These are phyloP conservation scores for Drosophila peninsularis DNA, from an alignment of 2,888 invertebrate species.

Conservation along the genomic window DNA sequence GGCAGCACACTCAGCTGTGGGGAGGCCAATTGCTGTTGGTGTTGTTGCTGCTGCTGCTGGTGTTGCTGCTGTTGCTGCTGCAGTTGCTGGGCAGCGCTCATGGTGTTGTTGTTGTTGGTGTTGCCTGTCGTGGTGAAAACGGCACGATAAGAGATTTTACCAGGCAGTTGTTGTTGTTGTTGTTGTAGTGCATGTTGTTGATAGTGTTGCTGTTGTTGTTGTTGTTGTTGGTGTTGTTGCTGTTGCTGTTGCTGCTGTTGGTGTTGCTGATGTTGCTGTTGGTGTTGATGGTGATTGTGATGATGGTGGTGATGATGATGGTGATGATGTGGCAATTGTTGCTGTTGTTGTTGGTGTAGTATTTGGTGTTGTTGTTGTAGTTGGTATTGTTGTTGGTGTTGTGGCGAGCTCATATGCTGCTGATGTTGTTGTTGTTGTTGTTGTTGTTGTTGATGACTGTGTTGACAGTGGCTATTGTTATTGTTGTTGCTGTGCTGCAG, in stretches of 20 bases:
- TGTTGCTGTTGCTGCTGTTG: conserved; percentile 77
- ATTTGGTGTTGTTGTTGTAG: conserved; percentile 83
- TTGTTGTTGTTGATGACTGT: conserved; percentile 73
- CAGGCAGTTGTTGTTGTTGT: conserved; percentile 80
- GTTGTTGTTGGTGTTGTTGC: conserved; percentile 76
- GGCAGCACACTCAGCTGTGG: conserved; percentile 83
- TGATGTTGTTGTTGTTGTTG: conserved; percentile 62
- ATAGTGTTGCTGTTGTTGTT: conserved; percentile 76
- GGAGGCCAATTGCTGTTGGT: conserved; percentile 82
- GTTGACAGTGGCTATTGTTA: conserved; percentile 67
- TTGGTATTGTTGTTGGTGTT: conserved; percentile 81
- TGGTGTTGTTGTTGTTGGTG: conserved; percentile 83
- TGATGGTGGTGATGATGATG: conserved; percentile 71
- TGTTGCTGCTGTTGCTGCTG: conserved; percentile 64
- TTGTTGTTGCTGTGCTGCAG: conserved; percentile 80
- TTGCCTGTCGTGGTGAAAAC: conserved; percentile 90
- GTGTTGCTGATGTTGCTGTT: conserved; percentile 77
- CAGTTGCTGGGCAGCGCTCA: conserved; percentile 69
- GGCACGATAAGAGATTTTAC: conserved; percentile 88
- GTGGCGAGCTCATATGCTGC: conserved; percentile 75
- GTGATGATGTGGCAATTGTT: conserved; percentile 55
- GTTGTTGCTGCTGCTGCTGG: conserved; percentile 72
- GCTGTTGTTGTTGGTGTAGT: conserved; percentile 79
- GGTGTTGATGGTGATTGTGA: conserved; percentile 71
- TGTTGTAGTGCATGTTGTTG: conserved; percentile 80